These are phyloP conservation scores for Pelodiscus sinensis DNA, from an alignment of 2,113 vertebrate species.

Conservation along the genomic window DNA sequence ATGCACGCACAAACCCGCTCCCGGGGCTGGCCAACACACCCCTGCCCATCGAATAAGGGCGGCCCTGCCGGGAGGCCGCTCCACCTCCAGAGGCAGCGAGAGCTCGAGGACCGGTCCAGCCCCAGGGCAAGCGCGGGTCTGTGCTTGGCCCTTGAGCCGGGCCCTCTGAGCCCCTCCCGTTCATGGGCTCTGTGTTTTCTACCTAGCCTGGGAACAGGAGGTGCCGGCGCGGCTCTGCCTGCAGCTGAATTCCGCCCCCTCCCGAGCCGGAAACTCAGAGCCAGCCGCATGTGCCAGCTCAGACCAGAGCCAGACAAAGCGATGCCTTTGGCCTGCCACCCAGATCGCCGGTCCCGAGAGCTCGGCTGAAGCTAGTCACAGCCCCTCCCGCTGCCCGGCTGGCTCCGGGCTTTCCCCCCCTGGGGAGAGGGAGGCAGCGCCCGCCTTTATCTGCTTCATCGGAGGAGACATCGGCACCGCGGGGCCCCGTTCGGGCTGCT, in stretches of 20 bases:
- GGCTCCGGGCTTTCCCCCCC: background rate
- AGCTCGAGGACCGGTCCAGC: background rate
- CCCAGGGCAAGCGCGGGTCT: background rate
- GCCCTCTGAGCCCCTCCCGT: too few species aligned
- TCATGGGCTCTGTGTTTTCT: background rate
- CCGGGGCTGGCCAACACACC: background rate
- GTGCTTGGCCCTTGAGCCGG: too few species aligned
- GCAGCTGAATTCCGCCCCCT: constrained; percentile 29
- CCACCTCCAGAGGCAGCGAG: background rate
- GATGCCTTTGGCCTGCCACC: constrained; percentile 38
- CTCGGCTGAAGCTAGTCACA: constrained; percentile 32
- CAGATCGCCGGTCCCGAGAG: constrained; percentile 45
- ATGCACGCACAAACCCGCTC: background rate
- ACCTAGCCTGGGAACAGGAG: background rate
- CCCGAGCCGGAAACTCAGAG: constrained; percentile 37
- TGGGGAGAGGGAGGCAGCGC: constrained; percentile 53
- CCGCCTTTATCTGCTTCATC: background rate
- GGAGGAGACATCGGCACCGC: constrained; percentile 7
- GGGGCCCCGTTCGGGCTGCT: background rate
- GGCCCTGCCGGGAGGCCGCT: background rate
- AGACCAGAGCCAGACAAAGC: constrained; percentile 30
- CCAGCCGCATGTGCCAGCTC: background rate
- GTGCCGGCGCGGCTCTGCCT: background rate
- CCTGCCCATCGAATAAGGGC: background rate
- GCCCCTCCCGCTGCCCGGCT: constrained; percentile 39